phyloP scores from a whole-genome alignment of 2,113 vertebrate genomes.

The Litocranius walleri region DNA sequence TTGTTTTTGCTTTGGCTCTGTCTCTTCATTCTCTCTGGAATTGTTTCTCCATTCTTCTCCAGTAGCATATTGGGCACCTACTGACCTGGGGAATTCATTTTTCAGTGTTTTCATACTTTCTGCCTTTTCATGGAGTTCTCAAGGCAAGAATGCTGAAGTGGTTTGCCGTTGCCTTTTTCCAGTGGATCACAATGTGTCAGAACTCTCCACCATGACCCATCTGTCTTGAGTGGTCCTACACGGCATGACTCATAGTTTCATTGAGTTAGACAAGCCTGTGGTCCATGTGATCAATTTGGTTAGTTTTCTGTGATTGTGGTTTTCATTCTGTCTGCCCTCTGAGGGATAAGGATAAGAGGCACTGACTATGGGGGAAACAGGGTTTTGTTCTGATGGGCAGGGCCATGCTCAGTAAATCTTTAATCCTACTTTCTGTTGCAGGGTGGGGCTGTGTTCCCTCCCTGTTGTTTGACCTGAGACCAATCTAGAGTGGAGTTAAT shows the following conservation, averaged over 20 bases:
- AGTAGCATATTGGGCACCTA: background rate
- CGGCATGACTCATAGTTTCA: background rate
- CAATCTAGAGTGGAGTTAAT: background rate
- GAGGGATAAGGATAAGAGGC: background rate
- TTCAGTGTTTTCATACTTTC: background rate
- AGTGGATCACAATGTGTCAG: background rate
- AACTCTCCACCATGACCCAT: background rate
- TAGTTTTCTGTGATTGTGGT: background rate
- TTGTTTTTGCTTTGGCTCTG: background rate
- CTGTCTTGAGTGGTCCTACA: background rate
- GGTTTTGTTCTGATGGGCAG: background rate
- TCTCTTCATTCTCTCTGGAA: background rate
- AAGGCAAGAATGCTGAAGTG: background rate
- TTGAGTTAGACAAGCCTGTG: background rate
- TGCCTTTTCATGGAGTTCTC: background rate
- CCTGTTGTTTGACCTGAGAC: background rate
- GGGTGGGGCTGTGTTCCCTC: background rate
- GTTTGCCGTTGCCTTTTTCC: background rate
- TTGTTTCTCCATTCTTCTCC: background rate
- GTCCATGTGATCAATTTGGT: background rate
- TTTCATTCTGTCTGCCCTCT: background rate
- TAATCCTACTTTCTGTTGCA: background rate
- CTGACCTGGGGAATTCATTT: background rate
- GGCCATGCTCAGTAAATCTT: background rate
- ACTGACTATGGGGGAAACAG: background rate